phyloP scores from a whole-genome alignment of 2,888 invertebrate genomes.

The Lypha dubia region DNA sequence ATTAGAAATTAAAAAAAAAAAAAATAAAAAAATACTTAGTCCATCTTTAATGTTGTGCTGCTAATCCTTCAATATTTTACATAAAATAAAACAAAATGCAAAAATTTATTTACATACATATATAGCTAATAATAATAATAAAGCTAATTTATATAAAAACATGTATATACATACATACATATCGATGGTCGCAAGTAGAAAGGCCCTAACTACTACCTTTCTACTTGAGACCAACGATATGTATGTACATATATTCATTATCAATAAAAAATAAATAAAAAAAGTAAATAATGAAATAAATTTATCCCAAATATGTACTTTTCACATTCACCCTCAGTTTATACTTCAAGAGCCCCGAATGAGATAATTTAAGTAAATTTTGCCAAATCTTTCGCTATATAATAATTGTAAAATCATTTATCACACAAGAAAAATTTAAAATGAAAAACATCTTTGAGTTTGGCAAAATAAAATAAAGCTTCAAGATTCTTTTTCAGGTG shows the following conservation, averaged over 20 bases:
- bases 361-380: not conserved
- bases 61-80: constrained; percentile 63
- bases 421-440: too few species aligned
- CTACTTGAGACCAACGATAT: too few species aligned
- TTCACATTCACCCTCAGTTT: not conserved
- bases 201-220: too few species aligned
- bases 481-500: too few species aligned
- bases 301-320: constrained; percentile 19
- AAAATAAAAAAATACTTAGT: constrained; percentile 32
- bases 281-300: constrained; percentile 8
- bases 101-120: constrained; percentile 32
- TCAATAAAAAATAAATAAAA: constrained; percentile 13
- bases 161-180: not conserved
- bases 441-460: too few species aligned
- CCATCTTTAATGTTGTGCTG: constrained; percentile 66
- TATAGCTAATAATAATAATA: too few species aligned
- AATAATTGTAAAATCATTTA: too few species aligned
- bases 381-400: not conserved
- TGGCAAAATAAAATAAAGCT: too few species aligned
- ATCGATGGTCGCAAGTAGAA: too few species aligned
- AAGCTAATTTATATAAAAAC: not conserved
- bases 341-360: not conserved
- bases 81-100: constrained; percentile 39
- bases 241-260: not conserved
- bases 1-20: constrained; percentile 17